Conservation (phyloP, 2,113 vertebrate species). For the Syngnathoides biaculeatus region DNA sequence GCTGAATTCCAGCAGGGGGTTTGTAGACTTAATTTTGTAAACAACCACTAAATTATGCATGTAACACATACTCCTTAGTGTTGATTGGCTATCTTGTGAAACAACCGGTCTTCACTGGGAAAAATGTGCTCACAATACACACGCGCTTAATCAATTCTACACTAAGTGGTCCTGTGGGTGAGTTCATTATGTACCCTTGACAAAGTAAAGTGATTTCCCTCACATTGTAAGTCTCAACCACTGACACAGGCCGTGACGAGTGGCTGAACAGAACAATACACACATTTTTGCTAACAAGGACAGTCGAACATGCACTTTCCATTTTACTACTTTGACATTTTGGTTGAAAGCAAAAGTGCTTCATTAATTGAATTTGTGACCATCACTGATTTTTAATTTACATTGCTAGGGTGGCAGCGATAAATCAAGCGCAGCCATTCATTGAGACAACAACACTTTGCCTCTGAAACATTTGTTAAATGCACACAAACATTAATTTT, state of each 20-base stretch:
- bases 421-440: background rate
- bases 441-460: background rate
- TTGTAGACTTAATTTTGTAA: background rate
- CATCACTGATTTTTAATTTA: background rate
- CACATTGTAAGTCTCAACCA: slow-evolving; percentile 15
- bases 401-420: background rate
- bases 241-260: slow-evolving; percentile 10
- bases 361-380: background rate
- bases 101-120: background rate
- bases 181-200: slow-evolving; percentile 20
- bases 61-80: background rate
- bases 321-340: background rate
- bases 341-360: background rate
- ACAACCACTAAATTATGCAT: background rate
- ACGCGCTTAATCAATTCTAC: slow-evolving; percentile 24
- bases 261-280: slow-evolving; percentile 3
- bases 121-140: background rate
- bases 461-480: slow-evolving; percentile 25
- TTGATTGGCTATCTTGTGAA: background rate
- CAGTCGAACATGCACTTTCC: background rate
- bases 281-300: background rate
- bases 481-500: slow-evolving; percentile 17
- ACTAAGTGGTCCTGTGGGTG: slow-evolving; percentile 31
- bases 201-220: slow-evolving; percentile 49
- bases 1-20: background rate